A percentile compares a stretch with the other conserved stretches of the same genome.
Evolutionary conservation across 1,140 invertebrate genomes (phyloP).

Genomic region (Achroia grisella): DNA sequence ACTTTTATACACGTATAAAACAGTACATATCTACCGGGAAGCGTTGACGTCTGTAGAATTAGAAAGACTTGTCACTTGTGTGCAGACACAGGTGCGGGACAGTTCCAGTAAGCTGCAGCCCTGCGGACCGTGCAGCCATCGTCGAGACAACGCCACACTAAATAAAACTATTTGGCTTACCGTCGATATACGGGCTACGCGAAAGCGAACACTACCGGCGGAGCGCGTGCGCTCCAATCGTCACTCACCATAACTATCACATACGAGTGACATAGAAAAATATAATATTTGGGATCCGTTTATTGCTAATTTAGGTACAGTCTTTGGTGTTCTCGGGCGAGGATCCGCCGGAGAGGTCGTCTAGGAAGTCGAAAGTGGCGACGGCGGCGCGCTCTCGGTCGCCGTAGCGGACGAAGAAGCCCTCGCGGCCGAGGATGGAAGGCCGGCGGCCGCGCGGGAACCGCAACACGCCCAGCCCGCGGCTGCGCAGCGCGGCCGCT

Average conservation of each 20-base stretch:
- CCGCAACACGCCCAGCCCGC: slow-evolving; percentile 65
- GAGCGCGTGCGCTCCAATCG: slow-evolving; percentile 7
- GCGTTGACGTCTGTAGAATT: no score
- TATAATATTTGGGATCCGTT: slow-evolving; percentile 38
- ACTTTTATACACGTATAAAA: no score
- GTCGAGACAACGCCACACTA: slow-evolving; percentile 28
- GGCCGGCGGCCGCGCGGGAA: slow-evolving; percentile 71
- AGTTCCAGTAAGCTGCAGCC: slow-evolving; percentile 51
- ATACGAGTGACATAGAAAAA: slow-evolving; percentile 53
- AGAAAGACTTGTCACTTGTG: no score
- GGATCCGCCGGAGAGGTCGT: slow-evolving; percentile 77
- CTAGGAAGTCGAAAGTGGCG: slow-evolving; percentile 85
- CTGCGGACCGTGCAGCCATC: slow-evolving; percentile 29
- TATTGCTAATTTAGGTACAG: slow-evolving; percentile 42
- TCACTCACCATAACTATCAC: slow-evolving; percentile 30
- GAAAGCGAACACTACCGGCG: slow-evolving; percentile 15
- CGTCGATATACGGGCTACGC: slow-evolving; percentile 9
- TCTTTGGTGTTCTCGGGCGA: slow-evolving; percentile 69
- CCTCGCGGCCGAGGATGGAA: slow-evolving; percentile 82
- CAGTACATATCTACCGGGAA: no score
- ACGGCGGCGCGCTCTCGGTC: slow-evolving; percentile 84
- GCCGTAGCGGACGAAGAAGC: slow-evolving; percentile 85
- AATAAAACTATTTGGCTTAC: slow-evolving; percentile 30
- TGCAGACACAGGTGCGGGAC: slow-evolving; percentile 6
- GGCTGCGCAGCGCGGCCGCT: slow-evolving; percentile 66